Evolutionary conservation across 2,797 vertebrate species (phyloP).

Genomic region (Scyliorhinus canicula): DNA sequence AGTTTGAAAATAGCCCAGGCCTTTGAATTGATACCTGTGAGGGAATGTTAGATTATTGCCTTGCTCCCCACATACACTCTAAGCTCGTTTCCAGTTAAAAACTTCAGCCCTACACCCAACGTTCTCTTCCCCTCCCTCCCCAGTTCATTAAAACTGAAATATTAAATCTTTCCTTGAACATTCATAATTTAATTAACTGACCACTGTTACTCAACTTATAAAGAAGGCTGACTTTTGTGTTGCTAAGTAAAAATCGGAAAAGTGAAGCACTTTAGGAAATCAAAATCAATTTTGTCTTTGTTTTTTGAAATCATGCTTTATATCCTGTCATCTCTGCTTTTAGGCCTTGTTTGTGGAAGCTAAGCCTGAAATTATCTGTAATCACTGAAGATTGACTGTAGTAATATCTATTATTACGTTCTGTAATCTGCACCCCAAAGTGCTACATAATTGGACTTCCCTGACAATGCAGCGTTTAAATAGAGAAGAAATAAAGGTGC

Average conservation of each 20-base stretch:
- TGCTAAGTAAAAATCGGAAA: background rate
- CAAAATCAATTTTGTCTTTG: slow-evolving; percentile 39
- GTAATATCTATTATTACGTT: slow-evolving; percentile 57
- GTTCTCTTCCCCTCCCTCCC: background rate
- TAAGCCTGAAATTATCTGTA: slow-evolving; percentile 55
- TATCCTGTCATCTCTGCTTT: slow-evolving; percentile 49
- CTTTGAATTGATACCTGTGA: background rate
- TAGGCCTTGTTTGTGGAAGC: slow-evolving; percentile 46
- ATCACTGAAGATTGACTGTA: slow-evolving; percentile 56
- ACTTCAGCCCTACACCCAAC: background rate
- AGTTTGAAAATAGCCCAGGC: background rate
- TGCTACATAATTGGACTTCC: slow-evolving; percentile 56
- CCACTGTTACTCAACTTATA: background rate
- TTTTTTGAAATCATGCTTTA: slow-evolving; percentile 30
- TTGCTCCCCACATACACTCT: too few relatives aligned
- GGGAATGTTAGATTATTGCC: background rate
- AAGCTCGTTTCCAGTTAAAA: background rate
- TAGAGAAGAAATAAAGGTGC: slow-evolving; percentile 41
- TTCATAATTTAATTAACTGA: background rate
- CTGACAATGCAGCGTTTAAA: slow-evolving; percentile 48
- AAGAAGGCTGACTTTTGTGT: background rate
- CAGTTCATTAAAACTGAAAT: background rate
- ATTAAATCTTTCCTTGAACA: slow-evolving; percentile 4
- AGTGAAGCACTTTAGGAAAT: background rate
- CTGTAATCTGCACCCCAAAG: slow-evolving; percentile 48